Conservation (phyloP, 1,140 invertebrate species). For the Melitaea cinxia region DNA sequence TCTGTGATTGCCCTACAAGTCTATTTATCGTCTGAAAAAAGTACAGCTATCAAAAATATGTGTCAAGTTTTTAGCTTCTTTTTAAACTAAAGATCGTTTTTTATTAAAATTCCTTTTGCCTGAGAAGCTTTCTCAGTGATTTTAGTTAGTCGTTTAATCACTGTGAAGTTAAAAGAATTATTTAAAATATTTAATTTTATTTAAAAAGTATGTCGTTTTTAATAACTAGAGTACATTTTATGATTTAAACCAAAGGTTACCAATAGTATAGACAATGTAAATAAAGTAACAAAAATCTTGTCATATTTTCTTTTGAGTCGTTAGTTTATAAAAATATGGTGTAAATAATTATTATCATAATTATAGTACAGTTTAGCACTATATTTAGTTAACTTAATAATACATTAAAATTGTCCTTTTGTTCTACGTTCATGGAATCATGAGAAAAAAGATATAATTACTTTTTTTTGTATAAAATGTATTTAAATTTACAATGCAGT, state of each 20-base stretch:
- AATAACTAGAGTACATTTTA: slow-evolving; percentile 1
- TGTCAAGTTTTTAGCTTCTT: not conserved
- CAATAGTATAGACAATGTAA: not conserved
- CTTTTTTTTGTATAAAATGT: not conserved
- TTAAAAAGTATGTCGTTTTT: too few relatives aligned
- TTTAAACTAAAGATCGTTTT: not conserved
- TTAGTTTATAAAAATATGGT: slow-evolving; percentile 21
- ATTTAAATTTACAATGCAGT: not conserved
- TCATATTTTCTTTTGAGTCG: slow-evolving; percentile 21
- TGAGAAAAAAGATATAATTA: not conserved
- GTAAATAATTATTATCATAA: slow-evolving; percentile 34
- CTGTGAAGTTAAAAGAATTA: too few relatives aligned
- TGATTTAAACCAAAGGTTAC: slow-evolving; percentile 28
- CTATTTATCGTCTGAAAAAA: not conserved
- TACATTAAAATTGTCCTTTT: not conserved
- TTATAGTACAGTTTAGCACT: slow-evolving; percentile 35
- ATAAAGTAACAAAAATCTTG: not conserved
- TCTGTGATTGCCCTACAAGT: not conserved
- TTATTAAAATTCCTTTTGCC: not conserved
- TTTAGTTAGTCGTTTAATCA: not conserved
- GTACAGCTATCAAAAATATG: not conserved
- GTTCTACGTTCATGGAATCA: not conserved
- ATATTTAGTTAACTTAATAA: slow-evolving; percentile 19
- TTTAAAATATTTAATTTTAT: too few relatives aligned
- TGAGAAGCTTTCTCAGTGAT: not conserved